Evolutionary conservation across 2,113 vertebrate species (phyloP).

Genomic region (Atrichornis clamosus): DNA sequence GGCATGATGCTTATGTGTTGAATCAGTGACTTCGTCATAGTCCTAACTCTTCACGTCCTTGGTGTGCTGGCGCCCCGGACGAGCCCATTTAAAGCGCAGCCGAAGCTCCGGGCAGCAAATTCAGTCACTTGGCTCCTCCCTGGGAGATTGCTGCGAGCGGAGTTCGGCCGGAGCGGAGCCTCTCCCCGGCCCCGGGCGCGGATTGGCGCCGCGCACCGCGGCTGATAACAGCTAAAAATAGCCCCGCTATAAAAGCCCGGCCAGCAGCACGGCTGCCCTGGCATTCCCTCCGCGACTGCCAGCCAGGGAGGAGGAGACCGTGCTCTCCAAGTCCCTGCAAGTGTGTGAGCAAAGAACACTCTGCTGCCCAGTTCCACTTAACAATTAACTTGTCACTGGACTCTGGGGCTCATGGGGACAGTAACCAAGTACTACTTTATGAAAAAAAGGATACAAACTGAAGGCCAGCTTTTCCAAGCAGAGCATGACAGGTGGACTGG

Average conservation of each 20-base stretch:
- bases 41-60: rapidly evolving
- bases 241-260: not conserved
- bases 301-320: not conserved
- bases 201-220: not conserved
- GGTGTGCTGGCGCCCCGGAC: not conserved
- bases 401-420: not conserved
- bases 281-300: not conserved
- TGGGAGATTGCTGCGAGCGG: not conserved
- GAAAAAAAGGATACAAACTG: no score
- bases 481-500: not conserved
- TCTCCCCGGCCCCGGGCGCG: not conserved
- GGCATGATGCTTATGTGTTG: not conserved
- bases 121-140: not conserved
- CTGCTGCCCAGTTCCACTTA: not conserved
- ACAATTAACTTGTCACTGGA: constrained; percentile 2
- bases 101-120: not conserved
- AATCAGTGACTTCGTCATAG: not conserved
- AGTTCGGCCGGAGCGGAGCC: constrained; percentile 31
- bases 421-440: not conserved
- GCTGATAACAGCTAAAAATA: constrained; percentile 62
- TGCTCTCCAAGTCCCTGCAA: not conserved
- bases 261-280: not conserved
- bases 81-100: not conserved
- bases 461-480: not conserved
- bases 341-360: not conserved